These are phyloP conservation scores for Ornithoptera priamus DNA, from an alignment of 2,888 invertebrate species.

Conservation along the genomic window DNA sequence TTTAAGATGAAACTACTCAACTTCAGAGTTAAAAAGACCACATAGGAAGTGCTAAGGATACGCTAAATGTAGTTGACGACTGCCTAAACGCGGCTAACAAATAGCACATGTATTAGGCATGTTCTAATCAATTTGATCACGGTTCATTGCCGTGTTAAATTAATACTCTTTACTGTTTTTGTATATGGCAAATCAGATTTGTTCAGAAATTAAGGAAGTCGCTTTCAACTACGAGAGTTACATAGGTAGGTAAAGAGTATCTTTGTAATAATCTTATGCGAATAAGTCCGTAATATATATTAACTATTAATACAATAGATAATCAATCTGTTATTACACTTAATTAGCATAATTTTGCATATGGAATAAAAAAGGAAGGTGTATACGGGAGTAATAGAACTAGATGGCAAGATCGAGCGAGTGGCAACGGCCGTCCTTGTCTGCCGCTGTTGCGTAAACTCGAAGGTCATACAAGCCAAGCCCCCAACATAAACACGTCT, in stretches of 20 bases:
- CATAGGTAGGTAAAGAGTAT: no score
- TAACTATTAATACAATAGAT: not conserved
- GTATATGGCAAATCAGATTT: not conserved
- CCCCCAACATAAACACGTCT: constrained; percentile 34
- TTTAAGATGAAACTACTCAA: not conserved
- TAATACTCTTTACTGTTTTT: constrained; percentile 2
- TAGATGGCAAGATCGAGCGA: constrained; percentile 35
- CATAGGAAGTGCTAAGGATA: not conserved
- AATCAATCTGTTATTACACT: not conserved
- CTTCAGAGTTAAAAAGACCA: not conserved
- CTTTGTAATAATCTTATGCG: no score
- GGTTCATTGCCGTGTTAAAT: constrained; percentile 11
- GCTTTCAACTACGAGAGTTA: no score
- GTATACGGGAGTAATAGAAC: constrained; percentile 15
- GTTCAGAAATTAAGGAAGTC: no score
- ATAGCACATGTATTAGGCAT: constrained; percentile 18
- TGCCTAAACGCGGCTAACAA: not conserved
- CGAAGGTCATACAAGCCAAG: constrained; percentile 44
- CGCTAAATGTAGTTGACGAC: constrained; percentile 13
- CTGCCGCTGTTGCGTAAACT: constrained; percentile 40
- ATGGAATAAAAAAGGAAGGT: no score
- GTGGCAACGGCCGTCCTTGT: constrained; percentile 45
- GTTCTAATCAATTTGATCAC: constrained; percentile 16
- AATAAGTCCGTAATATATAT: not conserved
- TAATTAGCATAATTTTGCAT: not conserved